Evolutionary conservation across 2,888 invertebrate species (phyloP).

Genomic region (Harpalus rubripes): DNA sequence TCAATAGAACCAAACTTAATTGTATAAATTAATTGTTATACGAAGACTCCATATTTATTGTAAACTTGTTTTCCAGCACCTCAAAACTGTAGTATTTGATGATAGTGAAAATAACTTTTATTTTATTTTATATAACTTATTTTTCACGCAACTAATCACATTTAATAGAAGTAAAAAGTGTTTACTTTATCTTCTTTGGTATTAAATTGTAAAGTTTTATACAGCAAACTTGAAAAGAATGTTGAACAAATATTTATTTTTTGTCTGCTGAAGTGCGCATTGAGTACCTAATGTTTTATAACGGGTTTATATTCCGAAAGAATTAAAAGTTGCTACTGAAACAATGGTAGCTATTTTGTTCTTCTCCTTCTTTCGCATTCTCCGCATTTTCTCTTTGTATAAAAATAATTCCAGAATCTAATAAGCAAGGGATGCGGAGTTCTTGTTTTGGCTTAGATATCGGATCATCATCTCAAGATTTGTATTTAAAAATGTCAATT

Average conservation of each 20-base stretch:
- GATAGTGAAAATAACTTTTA: no score
- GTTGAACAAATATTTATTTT: constrained; percentile 25
- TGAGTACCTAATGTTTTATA: constrained; percentile 1
- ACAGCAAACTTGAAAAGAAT: constrained; percentile 10
- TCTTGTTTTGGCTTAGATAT: constrained; percentile 16
- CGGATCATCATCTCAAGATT: constrained; percentile 12
- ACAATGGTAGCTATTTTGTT: constrained; percentile 10
- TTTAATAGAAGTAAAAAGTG: no score
- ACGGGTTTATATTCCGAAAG: neutral
- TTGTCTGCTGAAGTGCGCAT: neutral
- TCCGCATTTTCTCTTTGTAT: constrained; percentile 31
- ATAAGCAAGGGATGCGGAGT: constrained; percentile 8
- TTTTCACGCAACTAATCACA: no score
- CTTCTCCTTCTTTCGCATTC: constrained; percentile 9
- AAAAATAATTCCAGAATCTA: constrained; percentile 30
- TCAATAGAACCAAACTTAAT: no score
- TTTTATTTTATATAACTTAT: no score
- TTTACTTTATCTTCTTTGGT: no score
- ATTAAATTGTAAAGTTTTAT: no score
- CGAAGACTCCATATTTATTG: no score
- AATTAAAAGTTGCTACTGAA: constrained; percentile 7
- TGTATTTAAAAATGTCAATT: constrained; percentile 21
- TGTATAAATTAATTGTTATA: no score
- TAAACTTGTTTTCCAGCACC: no score
- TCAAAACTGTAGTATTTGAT: no score